phyloP scores from a whole-genome alignment of 2,797 vertebrate species.

The Iguana delicatissima region DNA sequence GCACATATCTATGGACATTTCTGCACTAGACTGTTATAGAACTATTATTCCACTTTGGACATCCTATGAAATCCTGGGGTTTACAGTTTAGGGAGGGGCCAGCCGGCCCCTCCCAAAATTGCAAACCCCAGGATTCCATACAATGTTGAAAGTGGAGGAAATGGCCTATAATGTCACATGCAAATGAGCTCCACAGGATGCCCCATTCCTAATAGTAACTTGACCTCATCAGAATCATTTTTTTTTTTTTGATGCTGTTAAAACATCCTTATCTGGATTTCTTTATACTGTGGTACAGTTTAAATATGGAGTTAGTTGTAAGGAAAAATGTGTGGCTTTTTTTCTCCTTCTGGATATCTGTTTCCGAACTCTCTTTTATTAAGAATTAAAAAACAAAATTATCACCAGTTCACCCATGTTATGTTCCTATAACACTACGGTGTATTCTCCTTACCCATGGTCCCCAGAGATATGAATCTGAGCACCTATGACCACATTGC shows the following conservation, averaged over 20 bases:
- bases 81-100: no score
- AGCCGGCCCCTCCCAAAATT: no score
- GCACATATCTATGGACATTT: no score
- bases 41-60: no score
- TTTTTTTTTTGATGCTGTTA: neutral
- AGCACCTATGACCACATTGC: no score
- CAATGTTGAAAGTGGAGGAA: no score
- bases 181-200: neutral
- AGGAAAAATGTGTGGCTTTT: neutral
- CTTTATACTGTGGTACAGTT: neutral
- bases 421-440: conserved; percentile 47
- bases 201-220: neutral
- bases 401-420: neutral
- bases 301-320: conserved; percentile 30
- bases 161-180: neutral
- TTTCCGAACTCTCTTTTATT: conserved; percentile 57
- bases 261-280: neutral
- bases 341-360: conserved; percentile 39
- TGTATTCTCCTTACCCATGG: neutral
- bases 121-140: no score
- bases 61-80: no score
- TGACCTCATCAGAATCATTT: neutral
- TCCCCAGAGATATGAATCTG: no score
- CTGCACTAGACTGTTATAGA: no score
- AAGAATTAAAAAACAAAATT: conserved; percentile 57